Conservation (phyloP, 2,888 invertebrate genomes). For the Epinotia ramella region DNA sequence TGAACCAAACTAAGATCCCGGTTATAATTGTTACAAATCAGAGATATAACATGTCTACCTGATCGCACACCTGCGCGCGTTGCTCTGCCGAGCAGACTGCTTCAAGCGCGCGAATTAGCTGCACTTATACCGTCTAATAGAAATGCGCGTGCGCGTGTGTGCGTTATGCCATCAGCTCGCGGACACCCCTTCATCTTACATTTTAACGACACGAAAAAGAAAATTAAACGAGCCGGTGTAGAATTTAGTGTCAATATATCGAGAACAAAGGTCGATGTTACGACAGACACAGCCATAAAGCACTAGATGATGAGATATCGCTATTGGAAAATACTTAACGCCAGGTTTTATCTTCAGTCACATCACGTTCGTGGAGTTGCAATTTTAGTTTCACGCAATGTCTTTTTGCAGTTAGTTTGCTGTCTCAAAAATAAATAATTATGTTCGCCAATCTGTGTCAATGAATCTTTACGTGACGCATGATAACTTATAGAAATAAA, state of each 20-base stretch:
- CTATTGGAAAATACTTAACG: slow-evolving; percentile 17
- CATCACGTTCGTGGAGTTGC: not conserved
- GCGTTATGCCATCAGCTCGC: slow-evolving; percentile 64
- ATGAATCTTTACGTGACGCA: not conserved
- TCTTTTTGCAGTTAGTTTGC: not conserved
- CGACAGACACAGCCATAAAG: slow-evolving; percentile 25
- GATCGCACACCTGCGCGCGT: slow-evolving; percentile 57
- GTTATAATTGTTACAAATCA: not conserved
- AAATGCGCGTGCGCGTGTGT: slow-evolving; percentile 69
- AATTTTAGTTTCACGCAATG: slow-evolving; percentile 4
- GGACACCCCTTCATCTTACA: slow-evolving; percentile 50
- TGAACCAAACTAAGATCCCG: not conserved
- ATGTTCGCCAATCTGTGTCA: not conserved
- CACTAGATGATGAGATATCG: slow-evolving; percentile 11
- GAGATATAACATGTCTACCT: slow-evolving; percentile 45
- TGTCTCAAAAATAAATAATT: not conserved
- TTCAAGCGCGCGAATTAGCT: slow-evolving; percentile 76
- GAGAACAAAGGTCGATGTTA: slow-evolving; percentile 19
- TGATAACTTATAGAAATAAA: not conserved
- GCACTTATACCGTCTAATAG: slow-evolving; percentile 81
- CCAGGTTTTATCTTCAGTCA: slow-evolving; percentile 1
- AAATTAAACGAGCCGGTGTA: slow-evolving; percentile 24
- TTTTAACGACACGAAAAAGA: slow-evolving; percentile 48
- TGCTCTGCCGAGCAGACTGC: slow-evolving; percentile 61
- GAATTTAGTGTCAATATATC: slow-evolving; percentile 25